phyloP scores from a whole-genome alignment of 2,113 vertebrate species.

The Fulmarus glacialis region DNA sequence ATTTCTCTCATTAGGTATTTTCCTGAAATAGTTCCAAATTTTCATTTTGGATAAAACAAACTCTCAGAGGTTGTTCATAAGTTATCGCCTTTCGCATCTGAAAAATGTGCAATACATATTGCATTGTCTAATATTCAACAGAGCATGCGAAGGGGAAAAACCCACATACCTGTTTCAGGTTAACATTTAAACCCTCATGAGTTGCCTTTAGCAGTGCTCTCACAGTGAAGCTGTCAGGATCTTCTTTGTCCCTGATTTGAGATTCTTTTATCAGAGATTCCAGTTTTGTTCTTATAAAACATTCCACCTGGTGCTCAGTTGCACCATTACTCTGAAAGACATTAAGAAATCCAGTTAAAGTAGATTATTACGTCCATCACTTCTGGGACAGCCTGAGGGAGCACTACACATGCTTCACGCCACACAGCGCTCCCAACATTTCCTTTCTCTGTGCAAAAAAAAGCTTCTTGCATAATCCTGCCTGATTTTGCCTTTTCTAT shows the following conservation, averaged over 20 bases:
- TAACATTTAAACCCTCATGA: slow-evolving; percentile 89
- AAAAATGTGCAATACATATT: no score
- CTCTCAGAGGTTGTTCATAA: background rate
- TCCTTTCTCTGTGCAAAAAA: background rate
- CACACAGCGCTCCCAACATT: background rate
- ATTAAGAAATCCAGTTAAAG: background rate
- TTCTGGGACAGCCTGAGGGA: background rate
- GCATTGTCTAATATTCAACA: background rate
- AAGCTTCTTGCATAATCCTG: background rate
- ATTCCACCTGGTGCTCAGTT: slow-evolving; percentile 91
- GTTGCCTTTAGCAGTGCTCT: slow-evolving; percentile 91
- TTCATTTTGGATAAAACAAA: background rate
- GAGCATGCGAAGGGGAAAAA: no score
- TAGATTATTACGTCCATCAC: background rate
- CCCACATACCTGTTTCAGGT: slow-evolving; percentile 87
- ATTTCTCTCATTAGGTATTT: background rate
- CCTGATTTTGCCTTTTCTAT: background rate
- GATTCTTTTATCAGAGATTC: slow-evolving; percentile 94
- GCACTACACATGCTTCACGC: accelerated
- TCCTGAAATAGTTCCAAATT: background rate
- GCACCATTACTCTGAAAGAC: slow-evolving; percentile 85
- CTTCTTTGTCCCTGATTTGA: slow-evolving; percentile 94
- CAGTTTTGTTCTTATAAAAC: slow-evolving; percentile 93
- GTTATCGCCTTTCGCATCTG: background rate
- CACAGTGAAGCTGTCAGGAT: slow-evolving; percentile 94